Conservation (phyloP, 1,140 invertebrate species). For the Cherax quadricarinatus region DNA sequence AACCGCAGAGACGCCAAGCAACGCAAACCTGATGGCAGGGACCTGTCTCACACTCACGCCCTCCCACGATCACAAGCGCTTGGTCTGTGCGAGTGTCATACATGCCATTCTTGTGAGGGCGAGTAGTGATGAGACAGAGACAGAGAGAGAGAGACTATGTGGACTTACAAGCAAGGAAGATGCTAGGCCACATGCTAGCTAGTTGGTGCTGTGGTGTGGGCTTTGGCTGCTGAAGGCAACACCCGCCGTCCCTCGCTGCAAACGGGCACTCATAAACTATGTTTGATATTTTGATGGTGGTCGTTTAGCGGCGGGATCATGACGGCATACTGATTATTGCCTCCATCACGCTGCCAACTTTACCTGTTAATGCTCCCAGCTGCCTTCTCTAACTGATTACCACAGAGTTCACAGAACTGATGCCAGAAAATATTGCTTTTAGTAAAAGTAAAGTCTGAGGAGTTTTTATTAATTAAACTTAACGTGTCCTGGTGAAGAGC, state of each 20-base stretch:
- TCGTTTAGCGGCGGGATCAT: slow-evolving; percentile 20
- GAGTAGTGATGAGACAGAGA: neutral
- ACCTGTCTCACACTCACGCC: neutral
- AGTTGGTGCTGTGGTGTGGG: neutral
- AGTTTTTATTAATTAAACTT: too few species aligned
- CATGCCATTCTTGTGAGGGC: slow-evolving; percentile 14
- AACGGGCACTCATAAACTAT: slow-evolving; percentile 18
- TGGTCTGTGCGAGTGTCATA: slow-evolving; percentile 20
- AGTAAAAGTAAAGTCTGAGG: too few species aligned
- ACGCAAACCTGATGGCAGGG: neutral
- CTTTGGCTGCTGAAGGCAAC: neutral
- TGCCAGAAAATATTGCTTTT: too few species aligned
- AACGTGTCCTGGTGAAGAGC: too few species aligned
- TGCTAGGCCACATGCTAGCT: neutral
- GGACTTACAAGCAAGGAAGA: neutral
- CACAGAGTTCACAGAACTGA: too few species aligned
- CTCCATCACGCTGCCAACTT: slow-evolving; percentile 1
- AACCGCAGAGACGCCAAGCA: neutral
- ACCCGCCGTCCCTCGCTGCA: neutral
- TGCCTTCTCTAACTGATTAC: neutral
- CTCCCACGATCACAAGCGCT: slow-evolving; percentile 15
- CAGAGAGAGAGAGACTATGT: neutral
- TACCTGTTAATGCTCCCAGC: neutral
- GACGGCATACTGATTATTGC: slow-evolving; percentile 18
- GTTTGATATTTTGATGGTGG: slow-evolving; percentile 34